Base-by-base conservation (phyloP, 1,140 invertebrate genomes). In the Lanistes nyassanus region DNA sequence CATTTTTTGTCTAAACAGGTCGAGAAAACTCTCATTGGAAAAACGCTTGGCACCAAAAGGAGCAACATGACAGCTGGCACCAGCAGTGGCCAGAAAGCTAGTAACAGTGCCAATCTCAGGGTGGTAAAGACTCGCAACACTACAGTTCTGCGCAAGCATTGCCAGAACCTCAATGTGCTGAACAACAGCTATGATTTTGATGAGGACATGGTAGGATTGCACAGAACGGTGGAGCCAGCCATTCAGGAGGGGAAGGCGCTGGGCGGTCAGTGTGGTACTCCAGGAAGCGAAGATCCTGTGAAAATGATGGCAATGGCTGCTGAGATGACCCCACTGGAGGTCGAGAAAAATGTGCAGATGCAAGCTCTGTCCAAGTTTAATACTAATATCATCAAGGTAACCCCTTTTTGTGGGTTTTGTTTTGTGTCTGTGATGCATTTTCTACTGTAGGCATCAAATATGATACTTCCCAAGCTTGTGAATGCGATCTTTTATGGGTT, bases 301-400 rank as follows among this genome's bases (percentile, higher is more conserved):
- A 76, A 55, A 37, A 55, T 72, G 66, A 71, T 53, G 60, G 68
- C 21, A 70, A 73, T 37, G 31, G 37, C 29, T 60, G 74, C 37
- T 36, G 56, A 5, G 60, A 55, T 53, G 60, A 55, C 9, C 37
- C 34, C 39, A 58, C 42, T 70, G 56, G 82, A 81, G 47, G 82
- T 81, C 13, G 85, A 87, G 76, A 88, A 88, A 78, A 87, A 87
- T 79, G 77, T 87, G 36, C 85, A 86, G 67, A 82, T 84, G 78
- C 81, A 87, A 74, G 81, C 81, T 13, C 76, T 83, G 56, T 78
- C 80, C 60, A 88, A 88, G 69, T 81, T 87, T 34, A 86, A 85
- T 69, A 84, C 80, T 53, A 78, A 79, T 31, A 36, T 72, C 6
- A 60, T 56, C 55, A 72, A 72, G 37, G 70, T 72, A 23, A 67